Conservation (phyloP, 2,113 vertebrate species). For the Tricholaema leucomelas region DNA sequence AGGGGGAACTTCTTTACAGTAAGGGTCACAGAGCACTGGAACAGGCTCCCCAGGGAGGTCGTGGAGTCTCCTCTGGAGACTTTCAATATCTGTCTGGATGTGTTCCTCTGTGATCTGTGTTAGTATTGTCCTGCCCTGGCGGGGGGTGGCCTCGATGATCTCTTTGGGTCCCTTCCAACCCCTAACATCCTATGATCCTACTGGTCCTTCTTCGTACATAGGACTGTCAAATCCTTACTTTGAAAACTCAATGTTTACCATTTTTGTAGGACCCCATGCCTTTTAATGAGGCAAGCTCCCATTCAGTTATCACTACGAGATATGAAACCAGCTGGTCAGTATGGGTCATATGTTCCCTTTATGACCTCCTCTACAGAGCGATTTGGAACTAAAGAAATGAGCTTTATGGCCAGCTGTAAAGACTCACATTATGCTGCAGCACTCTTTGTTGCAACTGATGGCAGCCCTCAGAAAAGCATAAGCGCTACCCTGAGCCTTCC, state of each 20-base stretch:
- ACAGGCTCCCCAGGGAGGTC: too few species aligned
- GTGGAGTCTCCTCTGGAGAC: too few species aligned
- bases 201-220: background rate
- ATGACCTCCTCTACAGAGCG: background rate
- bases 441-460: background rate
- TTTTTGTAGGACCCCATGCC: background rate
- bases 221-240: background rate
- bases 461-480: background rate
- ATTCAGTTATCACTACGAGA: background rate
- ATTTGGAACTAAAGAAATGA: background rate
- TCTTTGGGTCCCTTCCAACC: too few species aligned
- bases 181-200: too few species aligned
- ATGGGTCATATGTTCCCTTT: background rate
- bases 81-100: too few species aligned
- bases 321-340: background rate
- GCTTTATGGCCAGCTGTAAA: background rate
- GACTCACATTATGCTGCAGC: background rate
- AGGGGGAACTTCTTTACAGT: too few species aligned
- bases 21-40: too few species aligned
- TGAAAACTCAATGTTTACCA: background rate
- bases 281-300: background rate
- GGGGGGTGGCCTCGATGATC: too few species aligned
- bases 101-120: too few species aligned
- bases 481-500: background rate
- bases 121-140: too few species aligned